phyloP scores from a whole-genome alignment of 2,797 vertebrate genomes.

The Betta splendens region DNA sequence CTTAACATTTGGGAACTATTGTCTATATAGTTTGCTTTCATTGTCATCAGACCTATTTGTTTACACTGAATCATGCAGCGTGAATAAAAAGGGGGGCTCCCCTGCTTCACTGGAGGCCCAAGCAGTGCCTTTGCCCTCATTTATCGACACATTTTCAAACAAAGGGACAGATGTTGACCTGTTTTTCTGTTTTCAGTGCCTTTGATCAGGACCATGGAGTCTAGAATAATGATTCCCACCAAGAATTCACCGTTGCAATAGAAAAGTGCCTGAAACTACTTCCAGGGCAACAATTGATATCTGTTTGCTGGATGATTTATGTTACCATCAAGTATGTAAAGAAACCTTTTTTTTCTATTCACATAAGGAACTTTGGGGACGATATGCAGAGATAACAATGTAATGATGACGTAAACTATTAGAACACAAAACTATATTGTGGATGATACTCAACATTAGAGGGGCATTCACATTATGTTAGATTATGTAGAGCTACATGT shows the following conservation, averaged over 20 bases:
- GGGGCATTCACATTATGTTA: not conserved
- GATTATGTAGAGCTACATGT: not conserved
- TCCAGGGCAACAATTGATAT: constrained; percentile 1
- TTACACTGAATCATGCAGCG: too few species aligned
- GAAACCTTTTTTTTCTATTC: constrained; percentile 12
- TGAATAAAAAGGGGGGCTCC: too few species aligned
- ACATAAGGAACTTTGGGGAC: constrained; percentile 22
- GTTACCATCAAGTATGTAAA: constrained; percentile 17
- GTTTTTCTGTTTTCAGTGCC: constrained; percentile 83
- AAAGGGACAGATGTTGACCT: too few species aligned
- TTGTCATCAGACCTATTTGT: too few species aligned
- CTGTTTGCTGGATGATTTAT: constrained; percentile 20
- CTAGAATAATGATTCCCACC: constrained; percentile 94
- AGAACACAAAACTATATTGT: not conserved
- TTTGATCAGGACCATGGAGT: constrained; percentile 92
- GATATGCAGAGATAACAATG: not conserved
- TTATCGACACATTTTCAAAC: too few species aligned
- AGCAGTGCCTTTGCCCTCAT: too few species aligned
- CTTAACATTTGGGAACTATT: too few species aligned
- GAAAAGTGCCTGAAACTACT: constrained; percentile 13
- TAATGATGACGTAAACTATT: not conserved
- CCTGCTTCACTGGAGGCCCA: too few species aligned
- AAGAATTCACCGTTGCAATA: constrained; percentile 89
- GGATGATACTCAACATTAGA: not conserved
- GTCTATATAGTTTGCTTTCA: too few species aligned